A percentile compares a stretch with the other conserved stretches of the same genome.
Evolutionary conservation across 1,140 invertebrate genomes (phyloP).

Genomic region (Ctenoplectra terminalis): DNA sequence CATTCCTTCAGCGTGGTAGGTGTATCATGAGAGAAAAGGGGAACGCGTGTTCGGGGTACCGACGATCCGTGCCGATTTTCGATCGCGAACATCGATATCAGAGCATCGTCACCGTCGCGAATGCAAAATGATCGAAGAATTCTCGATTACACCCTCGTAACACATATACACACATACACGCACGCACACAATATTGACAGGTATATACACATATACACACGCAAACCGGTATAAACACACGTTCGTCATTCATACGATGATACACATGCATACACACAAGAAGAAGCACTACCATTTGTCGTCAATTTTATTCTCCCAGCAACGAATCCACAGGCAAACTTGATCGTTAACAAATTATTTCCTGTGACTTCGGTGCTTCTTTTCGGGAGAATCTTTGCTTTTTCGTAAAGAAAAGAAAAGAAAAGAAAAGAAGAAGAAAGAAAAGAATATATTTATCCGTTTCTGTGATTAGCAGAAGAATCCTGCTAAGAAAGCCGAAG

Average conservation of each 20-base stretch:
- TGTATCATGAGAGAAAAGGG: constrained; percentile 6
- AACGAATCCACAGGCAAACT: constrained; percentile 61
- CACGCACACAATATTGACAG: too few species aligned
- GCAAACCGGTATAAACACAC: neutral
- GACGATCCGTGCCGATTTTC: neutral
- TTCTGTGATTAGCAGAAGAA: neutral
- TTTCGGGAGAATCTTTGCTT: constrained; percentile 6
- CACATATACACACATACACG: neutral
- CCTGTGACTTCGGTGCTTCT: constrained; percentile 39
- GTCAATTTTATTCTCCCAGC: constrained; percentile 67
- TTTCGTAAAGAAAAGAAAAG: neutral
- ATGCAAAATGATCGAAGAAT: neutral
- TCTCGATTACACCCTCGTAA: neutral
- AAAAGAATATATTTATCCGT: too few species aligned
- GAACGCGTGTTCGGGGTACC: constrained; percentile 44
- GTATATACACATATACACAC: neutral
- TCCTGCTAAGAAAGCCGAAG: neutral
- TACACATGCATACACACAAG: neutral
- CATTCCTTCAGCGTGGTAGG: constrained; percentile 66
- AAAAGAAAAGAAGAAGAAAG: too few species aligned
- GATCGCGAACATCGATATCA: neutral
- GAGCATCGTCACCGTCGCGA: neutral
- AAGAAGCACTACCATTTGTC: constrained; percentile 55
- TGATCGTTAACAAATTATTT: neutral
- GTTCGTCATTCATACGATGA: neutral